Percentiles rank a stretch among this genome's conserved stretches.
phyloP scores from a whole-genome alignment of 2,888 invertebrate species.

The Dolomedes plantarius region DNA sequence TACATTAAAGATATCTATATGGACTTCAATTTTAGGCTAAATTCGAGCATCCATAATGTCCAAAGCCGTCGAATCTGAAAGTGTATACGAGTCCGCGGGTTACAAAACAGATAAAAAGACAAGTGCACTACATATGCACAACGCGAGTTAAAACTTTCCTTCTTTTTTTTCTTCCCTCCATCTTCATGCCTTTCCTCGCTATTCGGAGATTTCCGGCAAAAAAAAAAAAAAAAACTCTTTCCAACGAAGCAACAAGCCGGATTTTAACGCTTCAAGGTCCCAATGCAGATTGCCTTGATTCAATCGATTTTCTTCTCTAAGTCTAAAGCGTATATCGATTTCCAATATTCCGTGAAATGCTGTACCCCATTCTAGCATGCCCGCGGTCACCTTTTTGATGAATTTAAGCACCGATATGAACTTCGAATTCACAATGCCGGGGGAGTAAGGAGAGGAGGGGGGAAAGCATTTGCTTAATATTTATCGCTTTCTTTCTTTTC shows the following conservation, averaged over 20 bases:
- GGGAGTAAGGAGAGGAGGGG: neutral
- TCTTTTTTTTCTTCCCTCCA: no score
- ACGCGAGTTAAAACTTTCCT: no score
- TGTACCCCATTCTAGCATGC: neutral
- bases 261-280: slow-evolving; percentile 5
- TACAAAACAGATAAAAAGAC: neutral
- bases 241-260: neutral
- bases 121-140: neutral
- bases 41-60: no score
- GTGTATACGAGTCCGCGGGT: neutral
- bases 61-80: no score
- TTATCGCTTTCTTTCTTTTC: neutral
- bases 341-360: neutral
- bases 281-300: slow-evolving; percentile 12
- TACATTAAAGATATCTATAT: no score
- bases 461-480: neutral
- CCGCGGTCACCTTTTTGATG: slow-evolving; percentile 16
- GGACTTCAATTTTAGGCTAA: no score
- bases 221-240: no score
- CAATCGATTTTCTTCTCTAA: slow-evolving; percentile 1
- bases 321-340: slow-evolving; percentile 10
- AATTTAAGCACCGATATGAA: slow-evolving; percentile 9
- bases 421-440: neutral
- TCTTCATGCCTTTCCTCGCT: neutral
- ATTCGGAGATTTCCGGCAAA: neutral